Percentiles rank a stretch among this genome's conserved stretches.
Evolutionary conservation across 2,888 invertebrate genomes (phyloP).

Genomic region (Omphaloscelis lunosa): DNA sequence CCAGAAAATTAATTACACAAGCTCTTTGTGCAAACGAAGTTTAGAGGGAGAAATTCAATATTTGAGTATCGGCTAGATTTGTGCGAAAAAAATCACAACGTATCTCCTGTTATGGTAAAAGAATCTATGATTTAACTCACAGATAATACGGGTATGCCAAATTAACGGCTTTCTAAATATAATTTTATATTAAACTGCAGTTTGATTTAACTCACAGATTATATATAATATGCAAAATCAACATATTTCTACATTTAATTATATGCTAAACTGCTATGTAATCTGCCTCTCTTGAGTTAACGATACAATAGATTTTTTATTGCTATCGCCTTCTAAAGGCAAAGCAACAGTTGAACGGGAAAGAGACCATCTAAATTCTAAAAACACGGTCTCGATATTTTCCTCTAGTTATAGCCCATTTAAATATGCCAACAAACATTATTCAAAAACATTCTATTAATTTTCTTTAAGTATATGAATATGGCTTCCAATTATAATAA

Average conservation of each 20-base stretch:
- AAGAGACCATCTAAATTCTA: not conserved
- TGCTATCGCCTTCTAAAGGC: too few relatives aligned
- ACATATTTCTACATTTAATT: not conserved
- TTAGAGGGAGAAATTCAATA: slow-evolving; percentile 21
- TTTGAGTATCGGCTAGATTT: slow-evolving; percentile 39
- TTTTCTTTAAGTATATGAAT: slow-evolving; percentile 4
- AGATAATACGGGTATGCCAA: not conserved
- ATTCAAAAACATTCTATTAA: not conserved
- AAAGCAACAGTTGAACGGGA: too few relatives aligned
- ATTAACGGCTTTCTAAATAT: not conserved
- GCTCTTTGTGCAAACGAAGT: slow-evolving; percentile 41
- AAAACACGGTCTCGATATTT: not conserved
- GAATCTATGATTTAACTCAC: not conserved
- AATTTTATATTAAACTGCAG: not conserved
- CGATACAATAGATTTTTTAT: too few relatives aligned
- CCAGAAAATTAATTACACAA: slow-evolving; percentile 69
- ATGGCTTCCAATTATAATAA: slow-evolving; percentile 9
- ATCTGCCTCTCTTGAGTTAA: not conserved
- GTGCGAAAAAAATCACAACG: slow-evolving; percentile 44
- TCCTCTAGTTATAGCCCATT: not conserved
- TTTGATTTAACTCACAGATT: not conserved
- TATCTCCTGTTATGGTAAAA: slow-evolving; percentile 5
- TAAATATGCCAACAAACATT: slow-evolving; percentile 21
- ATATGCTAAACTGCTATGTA: not conserved
- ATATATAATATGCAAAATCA: not conserved